A percentile compares a stretch with the other conserved stretches of the same genome.
These are phyloP conservation scores for Papilio elwesi DNA, from an alignment of 2,888 invertebrate genomes.

Conservation along the genomic window DNA sequence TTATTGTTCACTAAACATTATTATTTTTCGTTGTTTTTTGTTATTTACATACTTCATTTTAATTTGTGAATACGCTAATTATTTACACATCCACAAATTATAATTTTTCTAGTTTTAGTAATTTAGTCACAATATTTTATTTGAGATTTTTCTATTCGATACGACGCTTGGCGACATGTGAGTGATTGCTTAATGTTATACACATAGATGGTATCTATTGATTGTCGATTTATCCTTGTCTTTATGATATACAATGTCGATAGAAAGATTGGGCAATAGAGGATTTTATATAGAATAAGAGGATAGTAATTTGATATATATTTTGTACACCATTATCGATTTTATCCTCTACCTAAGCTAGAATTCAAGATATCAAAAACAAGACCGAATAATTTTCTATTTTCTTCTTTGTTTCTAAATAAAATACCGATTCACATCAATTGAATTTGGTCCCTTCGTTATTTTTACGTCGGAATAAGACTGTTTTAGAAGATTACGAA, in stretches of 20 bases:
- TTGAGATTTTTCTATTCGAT: neutral
- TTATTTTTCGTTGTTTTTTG: too few species aligned
- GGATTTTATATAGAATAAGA: conserved; percentile 2
- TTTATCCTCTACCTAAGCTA: neutral
- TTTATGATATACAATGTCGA: conserved; percentile 11
- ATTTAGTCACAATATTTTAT: too few species aligned
- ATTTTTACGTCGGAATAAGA: neutral
- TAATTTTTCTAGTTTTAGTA: too few species aligned
- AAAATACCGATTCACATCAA: neutral
- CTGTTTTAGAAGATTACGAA: neutral
- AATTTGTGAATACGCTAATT: too few species aligned
- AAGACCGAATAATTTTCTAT: neutral
- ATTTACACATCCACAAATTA: too few species aligned
- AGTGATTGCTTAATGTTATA: conserved; percentile 7
- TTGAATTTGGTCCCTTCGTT: neutral
- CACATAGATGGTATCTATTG: conserved; percentile 15
- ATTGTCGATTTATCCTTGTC: conserved; percentile 23
- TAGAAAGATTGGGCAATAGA: conserved; percentile 10
- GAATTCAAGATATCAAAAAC: neutral
- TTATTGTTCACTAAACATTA: too few species aligned
- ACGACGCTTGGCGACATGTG: conserved; percentile 4
- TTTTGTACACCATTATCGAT: neutral
- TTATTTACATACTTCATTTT: too few species aligned
- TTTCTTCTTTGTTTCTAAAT: neutral
- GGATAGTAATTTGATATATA: neutral